A percentile compares a stretch with the other conserved stretches of the same genome.
Conservation (phyloP, 1,140 invertebrate species). For the Drosophila bocki region DNA sequence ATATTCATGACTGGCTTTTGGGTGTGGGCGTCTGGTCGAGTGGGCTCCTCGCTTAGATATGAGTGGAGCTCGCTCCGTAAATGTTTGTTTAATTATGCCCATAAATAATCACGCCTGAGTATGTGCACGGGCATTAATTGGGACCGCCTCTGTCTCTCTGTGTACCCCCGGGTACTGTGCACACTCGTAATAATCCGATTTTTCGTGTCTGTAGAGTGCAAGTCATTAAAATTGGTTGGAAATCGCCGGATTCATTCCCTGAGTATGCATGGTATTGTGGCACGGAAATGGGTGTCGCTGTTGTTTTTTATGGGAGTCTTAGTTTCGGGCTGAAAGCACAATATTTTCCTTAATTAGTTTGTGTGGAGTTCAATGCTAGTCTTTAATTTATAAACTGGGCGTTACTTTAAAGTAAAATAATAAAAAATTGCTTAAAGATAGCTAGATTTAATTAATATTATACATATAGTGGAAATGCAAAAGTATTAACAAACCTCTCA, state of each 20-base stretch:
- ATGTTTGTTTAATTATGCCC: slow-evolving; percentile 79
- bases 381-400: background rate
- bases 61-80: slow-evolving; percentile 52
- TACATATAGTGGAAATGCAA: background rate
- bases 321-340: background rate
- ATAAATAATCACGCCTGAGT: slow-evolving; percentile 75
- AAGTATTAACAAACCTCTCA: background rate
- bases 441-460: background rate
- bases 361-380: background rate
- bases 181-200: slow-evolving; percentile 66
- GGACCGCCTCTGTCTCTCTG: slow-evolving; percentile 50
- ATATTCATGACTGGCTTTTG: slow-evolving; percentile 25
- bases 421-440: background rate
- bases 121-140: slow-evolving; percentile 70
- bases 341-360: slow-evolving; percentile 14
- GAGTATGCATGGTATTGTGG: slow-evolving; percentile 6
- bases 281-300: slow-evolving; percentile 21
- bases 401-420: background rate
- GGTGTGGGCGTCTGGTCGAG: slow-evolving; percentile 45
- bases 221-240: slow-evolving; percentile 67
- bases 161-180: background rate
- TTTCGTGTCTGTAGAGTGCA: slow-evolving; percentile 59
- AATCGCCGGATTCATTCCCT: slow-evolving; percentile 39
- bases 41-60: slow-evolving; percentile 34
- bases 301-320: slow-evolving; percentile 11